Evolutionary conservation across 2,113 vertebrate genomes (phyloP), one percentile per base, ranked within the genome.

Genomic region (Chaetorhynchus papuensis): DNA sequence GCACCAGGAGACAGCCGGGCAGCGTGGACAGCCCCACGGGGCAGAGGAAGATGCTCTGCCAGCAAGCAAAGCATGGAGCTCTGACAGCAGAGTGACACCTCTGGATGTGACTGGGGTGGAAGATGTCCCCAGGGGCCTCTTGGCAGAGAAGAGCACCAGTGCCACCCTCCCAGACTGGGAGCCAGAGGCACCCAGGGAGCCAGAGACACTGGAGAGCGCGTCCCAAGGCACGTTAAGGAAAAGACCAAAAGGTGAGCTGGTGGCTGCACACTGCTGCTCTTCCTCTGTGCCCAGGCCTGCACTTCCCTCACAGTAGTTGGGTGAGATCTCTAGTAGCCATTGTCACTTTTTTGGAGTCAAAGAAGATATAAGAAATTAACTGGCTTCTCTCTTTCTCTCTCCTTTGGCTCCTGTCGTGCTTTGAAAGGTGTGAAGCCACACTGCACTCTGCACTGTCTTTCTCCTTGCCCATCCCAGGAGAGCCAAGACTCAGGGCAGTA

Each of bases 171-270:
- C 27, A 59, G 42, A 63, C 12, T 11, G 3, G 84, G 79, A 92
- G 41, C 57, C 63, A 66, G 47, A 66, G 65, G 64, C 24, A 39
- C 42, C 49, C 44, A 22, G 1, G 18, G 42, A 76, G 49, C 83
- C 66, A 28, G 78, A 83, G 74, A 57, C 60, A 11, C 19, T 37
- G 37, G 74, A 61, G 12, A 78, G 24, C 0, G 1, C 13, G 44
- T 77, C 79, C 50, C 86, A 81, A 78, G 27, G 15, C 35, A 8
- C 1, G 0, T 65, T 97, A 70, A 96, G 97, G 89, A 92, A 30
- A 50, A 95, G 97, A 74, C 54, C 20, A 3, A 53, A 82, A 97
- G 98, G 98, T 98, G 85, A 98, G 97, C 59, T 77, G n/a, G 30
- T 68, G 54, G 26, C 54, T 96, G 69, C 42, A 66, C 28, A 1